Evolutionary conservation across 2,113 vertebrate genomes (phyloP).

Genomic region (Callithrix jacchus): DNA sequence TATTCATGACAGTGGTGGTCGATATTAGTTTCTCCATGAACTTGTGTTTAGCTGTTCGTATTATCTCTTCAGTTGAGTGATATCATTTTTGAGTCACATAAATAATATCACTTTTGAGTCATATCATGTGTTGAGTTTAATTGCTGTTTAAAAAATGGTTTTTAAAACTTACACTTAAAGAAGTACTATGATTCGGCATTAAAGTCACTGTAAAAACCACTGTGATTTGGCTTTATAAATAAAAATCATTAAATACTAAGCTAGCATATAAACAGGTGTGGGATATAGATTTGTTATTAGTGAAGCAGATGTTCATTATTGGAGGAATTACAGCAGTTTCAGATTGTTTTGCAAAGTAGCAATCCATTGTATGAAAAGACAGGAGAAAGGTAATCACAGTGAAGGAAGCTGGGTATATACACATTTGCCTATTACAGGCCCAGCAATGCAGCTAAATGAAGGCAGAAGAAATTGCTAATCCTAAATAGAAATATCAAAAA

Average conservation of each 20-base stretch:
- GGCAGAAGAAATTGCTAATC: not conserved
- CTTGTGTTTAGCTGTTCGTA: not conserved
- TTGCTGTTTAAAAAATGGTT: not conserved
- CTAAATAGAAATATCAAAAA: not conserved
- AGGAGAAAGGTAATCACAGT: not conserved
- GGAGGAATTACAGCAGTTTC: not conserved
- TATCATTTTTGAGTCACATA: not conserved
- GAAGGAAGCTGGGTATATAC: not conserved
- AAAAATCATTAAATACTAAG: not conserved
- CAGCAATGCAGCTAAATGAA: not conserved
- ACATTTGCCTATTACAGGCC: not conserved
- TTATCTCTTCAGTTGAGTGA: not conserved
- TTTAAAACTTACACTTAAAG: not conserved
- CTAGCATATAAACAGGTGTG: not conserved
- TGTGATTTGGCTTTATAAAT: not conserved
- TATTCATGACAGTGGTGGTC: fast-evolving
- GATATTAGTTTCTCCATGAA: not conserved
- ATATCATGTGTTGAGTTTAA: not conserved
- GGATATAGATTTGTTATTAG: not conserved
- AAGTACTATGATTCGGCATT: not conserved
- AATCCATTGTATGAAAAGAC: not conserved
- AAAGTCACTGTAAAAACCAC: not conserved
- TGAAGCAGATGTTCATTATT: not conserved
- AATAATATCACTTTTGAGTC: not conserved
- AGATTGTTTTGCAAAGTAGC: not conserved